These are phyloP conservation scores for Drosophila anomalata DNA, from an alignment of 2,888 invertebrate species.

Conservation along the genomic window DNA sequence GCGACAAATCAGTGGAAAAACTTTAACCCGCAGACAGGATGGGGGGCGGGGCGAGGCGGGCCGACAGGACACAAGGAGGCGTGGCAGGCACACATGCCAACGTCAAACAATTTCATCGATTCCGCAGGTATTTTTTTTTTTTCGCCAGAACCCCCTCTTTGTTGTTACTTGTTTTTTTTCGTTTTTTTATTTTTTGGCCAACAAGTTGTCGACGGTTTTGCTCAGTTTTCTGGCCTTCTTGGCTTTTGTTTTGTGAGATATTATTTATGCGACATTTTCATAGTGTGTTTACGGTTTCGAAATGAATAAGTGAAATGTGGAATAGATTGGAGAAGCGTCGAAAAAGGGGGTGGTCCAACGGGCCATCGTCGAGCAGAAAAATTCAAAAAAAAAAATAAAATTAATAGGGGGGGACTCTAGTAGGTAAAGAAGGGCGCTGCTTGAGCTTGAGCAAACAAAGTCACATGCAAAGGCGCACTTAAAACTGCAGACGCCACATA, in stretches of 20 bases:
- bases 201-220: constrained; percentile 43
- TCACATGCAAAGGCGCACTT: constrained; percentile 75
- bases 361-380: background rate
- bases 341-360: background rate
- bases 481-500: constrained; percentile 77
- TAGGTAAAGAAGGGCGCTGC: constrained; percentile 18
- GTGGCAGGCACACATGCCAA: constrained; percentile 42
- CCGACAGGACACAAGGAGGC: background rate
- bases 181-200: constrained; percentile 29
- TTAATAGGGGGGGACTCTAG: background rate
- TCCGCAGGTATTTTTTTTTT: constrained; percentile 33
- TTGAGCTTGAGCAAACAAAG: constrained; percentile 61
- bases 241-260: constrained; percentile 23
- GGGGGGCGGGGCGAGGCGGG: constrained; percentile 6
- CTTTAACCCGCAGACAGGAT: constrained; percentile 49
- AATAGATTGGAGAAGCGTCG: constrained; percentile 35
- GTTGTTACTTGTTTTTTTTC: background rate
- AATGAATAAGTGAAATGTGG: constrained; percentile 47
- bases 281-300: constrained; percentile 66
- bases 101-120: constrained; percentile 69
- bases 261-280: constrained; percentile 75
- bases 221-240: background rate
- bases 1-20: constrained; percentile 74
- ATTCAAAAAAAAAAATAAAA: too few relatives aligned
- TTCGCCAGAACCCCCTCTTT: background rate